Conservation (phyloP, 2,113 vertebrate species). For the Seriola rivoliana region DNA sequence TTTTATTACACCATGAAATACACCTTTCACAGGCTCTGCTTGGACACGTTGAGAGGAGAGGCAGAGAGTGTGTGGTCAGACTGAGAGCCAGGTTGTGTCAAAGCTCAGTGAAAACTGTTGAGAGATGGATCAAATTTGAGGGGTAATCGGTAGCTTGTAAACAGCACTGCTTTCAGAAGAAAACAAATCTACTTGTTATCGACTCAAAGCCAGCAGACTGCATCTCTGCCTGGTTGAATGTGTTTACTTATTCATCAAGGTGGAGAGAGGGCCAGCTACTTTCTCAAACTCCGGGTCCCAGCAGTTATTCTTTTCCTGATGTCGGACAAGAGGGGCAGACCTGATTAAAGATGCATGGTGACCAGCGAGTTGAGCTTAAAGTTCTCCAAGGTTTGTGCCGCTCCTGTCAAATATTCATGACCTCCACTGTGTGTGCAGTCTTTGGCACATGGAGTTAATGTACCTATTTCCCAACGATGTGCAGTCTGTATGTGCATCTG, state of each 20-base stretch:
- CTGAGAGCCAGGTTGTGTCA: slow-evolving; percentile 15
- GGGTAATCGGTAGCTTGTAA: slow-evolving; percentile 70
- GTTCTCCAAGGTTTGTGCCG: slow-evolving; percentile 68
- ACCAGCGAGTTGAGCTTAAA: slow-evolving; percentile 72
- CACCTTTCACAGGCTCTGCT: slow-evolving; percentile 33
- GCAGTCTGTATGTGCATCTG: slow-evolving; percentile 18
- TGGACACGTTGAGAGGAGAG: background rate
- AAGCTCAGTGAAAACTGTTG: slow-evolving; percentile 36
- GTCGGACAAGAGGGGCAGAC: slow-evolving; percentile 64
- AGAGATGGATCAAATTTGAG: slow-evolving; percentile 71
- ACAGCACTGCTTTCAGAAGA: slow-evolving; percentile 68
- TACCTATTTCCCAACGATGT: slow-evolving; percentile 5
- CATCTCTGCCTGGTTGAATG: slow-evolving; percentile 61
- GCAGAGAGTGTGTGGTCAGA: background rate
- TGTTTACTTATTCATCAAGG: slow-evolving; percentile 82
- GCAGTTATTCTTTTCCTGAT: slow-evolving; percentile 67
- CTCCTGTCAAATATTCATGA: slow-evolving; percentile 80
- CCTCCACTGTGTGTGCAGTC: slow-evolving; percentile 36
- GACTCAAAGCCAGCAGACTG: slow-evolving; percentile 58
- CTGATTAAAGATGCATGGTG: slow-evolving; percentile 80
- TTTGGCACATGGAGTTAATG: slow-evolving; percentile 48
- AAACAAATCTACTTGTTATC: slow-evolving; percentile 78
- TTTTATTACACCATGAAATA: slow-evolving; percentile 62
- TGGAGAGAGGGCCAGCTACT: slow-evolving; percentile 35
- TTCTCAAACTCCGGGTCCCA: slow-evolving; percentile 59